A percentile compares a stretch with the other conserved stretches of the same genome.
Evolutionary conservation across 2,113 vertebrate species (phyloP).

Genomic region (Oryzias celebensis): DNA sequence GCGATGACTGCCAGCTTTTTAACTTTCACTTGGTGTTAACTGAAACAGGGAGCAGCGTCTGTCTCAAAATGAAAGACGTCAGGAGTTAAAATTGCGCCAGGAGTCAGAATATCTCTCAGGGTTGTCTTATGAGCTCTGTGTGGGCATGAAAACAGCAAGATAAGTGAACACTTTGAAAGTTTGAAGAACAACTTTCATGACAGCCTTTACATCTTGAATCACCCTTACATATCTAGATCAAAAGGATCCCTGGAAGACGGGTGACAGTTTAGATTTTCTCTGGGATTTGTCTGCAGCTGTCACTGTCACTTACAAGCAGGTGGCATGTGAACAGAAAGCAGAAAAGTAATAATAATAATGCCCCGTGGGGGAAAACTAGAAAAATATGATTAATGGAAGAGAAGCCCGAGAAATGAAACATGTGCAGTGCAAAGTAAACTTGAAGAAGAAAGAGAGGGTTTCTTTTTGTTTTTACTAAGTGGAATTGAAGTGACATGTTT

Average conservation of each 20-base stretch:
- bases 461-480: too few species aligned
- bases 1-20: too few species aligned
- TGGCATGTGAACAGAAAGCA: neutral
- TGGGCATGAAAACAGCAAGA: too few species aligned
- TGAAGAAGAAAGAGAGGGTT: too few species aligned
- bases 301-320: conserved; percentile 4
- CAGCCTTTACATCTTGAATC: conserved; percentile 5
- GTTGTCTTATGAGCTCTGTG: neutral
- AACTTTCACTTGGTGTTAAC: too few species aligned
- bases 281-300: neutral
- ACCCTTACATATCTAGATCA: conserved; percentile 2
- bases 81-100: neutral
- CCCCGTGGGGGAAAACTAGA: neutral
- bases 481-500: too few species aligned
- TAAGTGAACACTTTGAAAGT: neutral
- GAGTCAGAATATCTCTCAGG: neutral
- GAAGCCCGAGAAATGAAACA: neutral
- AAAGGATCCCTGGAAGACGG: neutral
- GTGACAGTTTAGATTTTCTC: conserved; percentile 11
- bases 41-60: too few species aligned
- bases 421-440: neutral
- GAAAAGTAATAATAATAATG: neutral
- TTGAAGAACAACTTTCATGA: neutral
- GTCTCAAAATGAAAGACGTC: too few species aligned
- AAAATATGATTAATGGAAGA: conserved; percentile 1